phyloP scores from a whole-genome alignment of 2,113 vertebrate species.

The Speoplatyrhinus poulsoni region DNA sequence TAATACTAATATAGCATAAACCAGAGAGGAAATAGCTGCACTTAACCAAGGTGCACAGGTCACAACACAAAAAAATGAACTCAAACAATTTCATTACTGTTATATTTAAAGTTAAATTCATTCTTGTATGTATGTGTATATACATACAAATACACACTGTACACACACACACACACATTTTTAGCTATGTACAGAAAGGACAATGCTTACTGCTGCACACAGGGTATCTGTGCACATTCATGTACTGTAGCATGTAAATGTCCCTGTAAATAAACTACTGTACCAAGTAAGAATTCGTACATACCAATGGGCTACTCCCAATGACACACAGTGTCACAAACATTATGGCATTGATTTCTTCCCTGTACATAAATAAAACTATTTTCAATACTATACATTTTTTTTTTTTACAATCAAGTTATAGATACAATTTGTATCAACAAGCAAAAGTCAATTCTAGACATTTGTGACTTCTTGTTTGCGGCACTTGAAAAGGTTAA shows the following conservation, averaged over 20 bases:
- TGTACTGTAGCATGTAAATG: conserved; percentile 75
- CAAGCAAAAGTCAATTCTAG: conserved; percentile 99
- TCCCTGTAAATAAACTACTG: conserved; percentile 86
- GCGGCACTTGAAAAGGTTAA: conserved; percentile 78
- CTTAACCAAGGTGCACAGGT: conserved; percentile 53
- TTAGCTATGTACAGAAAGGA: conserved; percentile 76
- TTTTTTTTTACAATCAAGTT: conserved; percentile 95
- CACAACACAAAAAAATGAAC: conserved; percentile 57
- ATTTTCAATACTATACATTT: conserved; percentile 89
- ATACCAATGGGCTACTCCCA: conserved; percentile 90
- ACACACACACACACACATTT: conserved; percentile 18
- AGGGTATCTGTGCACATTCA: conserved; percentile 73
- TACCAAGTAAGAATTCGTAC: conserved; percentile 80
- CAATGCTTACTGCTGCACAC: conserved; percentile 78
- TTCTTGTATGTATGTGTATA: conserved; percentile 4
- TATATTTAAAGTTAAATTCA: conserved; percentile 45
- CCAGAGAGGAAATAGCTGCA: conserved; percentile 54
- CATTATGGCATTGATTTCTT: conserved; percentile 82
- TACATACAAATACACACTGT: background rate
- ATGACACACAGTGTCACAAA: conserved; percentile 99
- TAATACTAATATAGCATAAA: conserved; percentile 43
- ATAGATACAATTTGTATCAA: conserved; percentile 99
- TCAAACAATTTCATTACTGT: conserved; percentile 43
- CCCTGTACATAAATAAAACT: conserved; percentile 84
- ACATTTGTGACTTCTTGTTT: conserved; percentile 93